Conservation (phyloP, 2,113 vertebrate species). For the Pterocles orientalis region DNA sequence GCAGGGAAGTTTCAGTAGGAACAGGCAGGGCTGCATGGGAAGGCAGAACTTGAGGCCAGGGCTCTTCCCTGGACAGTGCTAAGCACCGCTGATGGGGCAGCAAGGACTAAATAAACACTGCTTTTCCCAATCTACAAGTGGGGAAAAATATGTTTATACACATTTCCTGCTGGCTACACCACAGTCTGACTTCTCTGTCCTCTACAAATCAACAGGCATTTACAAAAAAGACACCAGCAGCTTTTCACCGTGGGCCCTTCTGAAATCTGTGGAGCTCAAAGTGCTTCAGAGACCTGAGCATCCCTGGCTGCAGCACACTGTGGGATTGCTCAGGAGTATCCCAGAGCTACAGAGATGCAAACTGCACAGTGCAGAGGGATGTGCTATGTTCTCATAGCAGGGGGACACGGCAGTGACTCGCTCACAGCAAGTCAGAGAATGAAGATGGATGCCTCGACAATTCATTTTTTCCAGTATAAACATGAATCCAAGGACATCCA, state of each 20-base stretch:
- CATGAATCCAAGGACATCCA: neutral
- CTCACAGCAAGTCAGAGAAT: neutral
- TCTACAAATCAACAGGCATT: neutral
- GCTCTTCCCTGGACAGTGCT: neutral
- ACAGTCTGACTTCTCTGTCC: neutral
- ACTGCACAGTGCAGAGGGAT: fast-evolving
- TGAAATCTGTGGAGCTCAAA: neutral
- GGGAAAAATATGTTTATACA: fast-evolving
- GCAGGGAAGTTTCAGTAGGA: neutral
- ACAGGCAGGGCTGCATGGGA: neutral
- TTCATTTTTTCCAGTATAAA: neutral
- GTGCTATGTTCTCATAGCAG: fast-evolving
- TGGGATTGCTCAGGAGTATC: fast-evolving
- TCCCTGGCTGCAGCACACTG: fast-evolving
- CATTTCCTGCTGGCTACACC: neutral
- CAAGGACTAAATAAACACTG: fast-evolving
- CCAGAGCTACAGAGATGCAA: neutral
- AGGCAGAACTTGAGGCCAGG: neutral
- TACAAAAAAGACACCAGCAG: fast-evolving
- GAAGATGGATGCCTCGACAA: neutral
- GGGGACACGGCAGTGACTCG: neutral
- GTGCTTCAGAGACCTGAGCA: neutral
- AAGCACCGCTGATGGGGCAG: neutral
- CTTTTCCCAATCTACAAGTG: neutral
- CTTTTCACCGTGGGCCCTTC: neutral